Conservation (phyloP, 2,888 invertebrate genomes). For the Ophioninae sp. region DNA sequence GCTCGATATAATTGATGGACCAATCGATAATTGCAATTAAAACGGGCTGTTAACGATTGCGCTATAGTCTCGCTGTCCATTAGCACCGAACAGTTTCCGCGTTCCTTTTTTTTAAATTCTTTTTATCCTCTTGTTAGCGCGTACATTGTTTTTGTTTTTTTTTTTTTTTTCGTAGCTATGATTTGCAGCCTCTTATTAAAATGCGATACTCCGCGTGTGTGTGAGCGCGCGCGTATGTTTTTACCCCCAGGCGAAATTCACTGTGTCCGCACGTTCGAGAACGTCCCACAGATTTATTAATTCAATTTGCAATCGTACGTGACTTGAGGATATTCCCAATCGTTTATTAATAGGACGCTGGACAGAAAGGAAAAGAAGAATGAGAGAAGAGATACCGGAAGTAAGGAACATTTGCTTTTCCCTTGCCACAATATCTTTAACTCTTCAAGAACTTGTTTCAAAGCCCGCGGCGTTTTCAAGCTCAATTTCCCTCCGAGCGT, state of each 20-base stretch:
- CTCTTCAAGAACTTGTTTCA: conserved; percentile 20
- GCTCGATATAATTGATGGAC: conserved; percentile 29
- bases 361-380: neutral
- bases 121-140: neutral
- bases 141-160: conserved; percentile 15
- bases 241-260: conserved; percentile 38
- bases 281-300: conserved; percentile 56
- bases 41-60: conserved; percentile 61
- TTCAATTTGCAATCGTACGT: conserved; percentile 57
- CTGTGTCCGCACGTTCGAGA: conserved; percentile 42
- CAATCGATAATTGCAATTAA: conserved; percentile 70
- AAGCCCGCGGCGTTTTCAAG: conserved; percentile 18
- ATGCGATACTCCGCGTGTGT: neutral
- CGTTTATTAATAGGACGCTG: conserved; percentile 48
- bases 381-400: conserved; percentile 31
- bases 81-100: conserved; percentile 52
- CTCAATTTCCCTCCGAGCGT: conserved; percentile 45
- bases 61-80: conserved; percentile 51
- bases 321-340: conserved; percentile 33
- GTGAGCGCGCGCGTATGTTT: neutral
- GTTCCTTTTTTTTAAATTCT: conserved; percentile 11
- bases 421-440: conserved; percentile 20
- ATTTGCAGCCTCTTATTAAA: conserved; percentile 18
- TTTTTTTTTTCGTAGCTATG: neutral
- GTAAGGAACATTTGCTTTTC: conserved; percentile 45